Conservation (phyloP, 2,113 vertebrate species). For the Thryonomys swinderianus region DNA sequence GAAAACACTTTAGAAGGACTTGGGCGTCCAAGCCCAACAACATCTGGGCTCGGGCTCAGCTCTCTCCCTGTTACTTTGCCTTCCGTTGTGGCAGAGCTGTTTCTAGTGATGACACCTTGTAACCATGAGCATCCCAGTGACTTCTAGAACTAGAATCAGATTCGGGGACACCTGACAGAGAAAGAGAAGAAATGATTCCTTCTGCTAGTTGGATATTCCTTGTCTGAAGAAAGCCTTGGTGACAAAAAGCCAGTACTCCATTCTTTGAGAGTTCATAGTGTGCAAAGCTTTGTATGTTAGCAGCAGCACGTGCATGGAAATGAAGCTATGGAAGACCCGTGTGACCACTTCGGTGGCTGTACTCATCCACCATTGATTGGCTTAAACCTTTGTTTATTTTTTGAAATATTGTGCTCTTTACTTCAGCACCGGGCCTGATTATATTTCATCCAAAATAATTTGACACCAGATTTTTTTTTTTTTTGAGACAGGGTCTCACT, state of each 20-base stretch:
- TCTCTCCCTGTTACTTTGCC: not conserved
- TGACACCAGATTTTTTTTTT: too few relatives aligned
- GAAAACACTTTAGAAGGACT: not conserved
- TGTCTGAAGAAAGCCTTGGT: not conserved
- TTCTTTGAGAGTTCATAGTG: not conserved
- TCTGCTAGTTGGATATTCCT: not conserved
- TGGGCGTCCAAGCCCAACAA: not conserved
- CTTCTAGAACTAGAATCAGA: not conserved
- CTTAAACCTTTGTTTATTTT: not conserved
- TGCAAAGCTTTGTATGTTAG: not conserved
- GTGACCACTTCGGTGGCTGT: not conserved
- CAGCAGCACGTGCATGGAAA: not conserved
- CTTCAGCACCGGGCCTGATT: not conserved
- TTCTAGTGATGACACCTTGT: not conserved
- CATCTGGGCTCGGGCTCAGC: not conserved
- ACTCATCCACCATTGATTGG: not conserved
- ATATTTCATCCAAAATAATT: constrained; percentile 18
- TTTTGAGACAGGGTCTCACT: too few relatives aligned
- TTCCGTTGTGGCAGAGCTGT: not conserved
- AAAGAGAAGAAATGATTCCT: not conserved
- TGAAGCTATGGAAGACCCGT: not conserved
- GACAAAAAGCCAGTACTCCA: not conserved
- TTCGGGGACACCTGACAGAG: not conserved
- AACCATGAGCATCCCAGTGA: not conserved
- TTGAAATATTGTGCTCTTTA: not conserved